These are phyloP conservation scores for Aphelenchoides avenae DNA, from an alignment of 1,140 invertebrate genomes.

Conservation along the genomic window DNA sequence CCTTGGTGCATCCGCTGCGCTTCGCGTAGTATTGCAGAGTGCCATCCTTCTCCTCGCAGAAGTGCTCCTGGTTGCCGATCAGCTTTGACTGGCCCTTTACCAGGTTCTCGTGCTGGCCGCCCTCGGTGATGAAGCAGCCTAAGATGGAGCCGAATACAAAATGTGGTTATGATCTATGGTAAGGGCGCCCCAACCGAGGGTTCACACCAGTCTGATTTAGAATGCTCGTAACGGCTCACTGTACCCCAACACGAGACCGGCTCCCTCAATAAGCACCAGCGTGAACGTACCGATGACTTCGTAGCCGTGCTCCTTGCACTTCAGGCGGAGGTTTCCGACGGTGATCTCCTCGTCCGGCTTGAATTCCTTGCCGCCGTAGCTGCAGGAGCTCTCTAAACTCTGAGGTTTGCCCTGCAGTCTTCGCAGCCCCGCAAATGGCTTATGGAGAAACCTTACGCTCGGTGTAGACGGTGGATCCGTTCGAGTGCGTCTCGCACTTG, in stretches of 20 bases:
- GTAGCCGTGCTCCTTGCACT: slow-evolving; percentile 36
- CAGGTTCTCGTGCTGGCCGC: slow-evolving; percentile 14
- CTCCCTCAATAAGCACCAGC: no score
- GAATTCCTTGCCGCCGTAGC: slow-evolving; percentile 38
- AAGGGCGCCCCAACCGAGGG: no score
- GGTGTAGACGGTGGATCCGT: slow-evolving; percentile 47
- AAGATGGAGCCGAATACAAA: not conserved
- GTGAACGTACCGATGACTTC: slow-evolving; percentile 34
- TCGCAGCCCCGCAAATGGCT: not conserved
- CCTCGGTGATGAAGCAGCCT: slow-evolving; percentile 34
- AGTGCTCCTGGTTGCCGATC: slow-evolving; percentile 35
- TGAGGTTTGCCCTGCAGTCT: not conserved
- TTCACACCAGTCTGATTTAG: no score
- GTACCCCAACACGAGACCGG: not conserved
- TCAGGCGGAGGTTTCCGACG: slow-evolving; percentile 34
- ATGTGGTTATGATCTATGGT: not conserved
- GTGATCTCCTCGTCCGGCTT: slow-evolving; percentile 44
- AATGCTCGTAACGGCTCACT: not conserved
- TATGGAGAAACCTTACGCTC: slow-evolving; percentile 26
- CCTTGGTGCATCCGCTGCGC: slow-evolving; percentile 23
- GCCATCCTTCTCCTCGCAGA: slow-evolving; percentile 39
- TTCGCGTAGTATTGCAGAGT: slow-evolving; percentile 32
- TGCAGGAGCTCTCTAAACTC: slow-evolving; percentile 24
- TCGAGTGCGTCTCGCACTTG: slow-evolving; percentile 34
- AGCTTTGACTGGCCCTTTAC: slow-evolving; percentile 12